A percentile compares a stretch with the other conserved stretches of the same genome.
These are phyloP conservation scores for Albula glossodonta DNA, from an alignment of 2,113 vertebrate genomes.

Conservation along the genomic window DNA sequence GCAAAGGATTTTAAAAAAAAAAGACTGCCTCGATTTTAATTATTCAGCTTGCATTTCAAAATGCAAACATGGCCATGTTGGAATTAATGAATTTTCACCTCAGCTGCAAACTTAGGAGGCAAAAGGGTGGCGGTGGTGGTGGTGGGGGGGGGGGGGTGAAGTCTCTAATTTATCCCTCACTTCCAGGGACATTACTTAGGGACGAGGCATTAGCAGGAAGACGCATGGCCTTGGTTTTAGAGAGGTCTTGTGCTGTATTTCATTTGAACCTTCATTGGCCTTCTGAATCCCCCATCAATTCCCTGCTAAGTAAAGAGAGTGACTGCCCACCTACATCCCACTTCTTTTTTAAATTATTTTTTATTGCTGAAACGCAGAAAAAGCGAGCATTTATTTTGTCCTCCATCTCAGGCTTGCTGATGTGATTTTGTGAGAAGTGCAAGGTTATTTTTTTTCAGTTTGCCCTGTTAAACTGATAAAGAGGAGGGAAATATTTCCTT, in stretches of 20 bases:
- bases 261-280: background rate
- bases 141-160: background rate
- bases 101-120: background rate
- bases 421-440: too few species aligned
- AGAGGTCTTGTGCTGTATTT: background rate
- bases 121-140: background rate
- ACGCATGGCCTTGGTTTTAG: background rate
- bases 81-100: background rate
- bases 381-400: background rate
- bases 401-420: too few species aligned
- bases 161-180: constrained; percentile 15
- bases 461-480: too few species aligned
- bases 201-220: constrained; percentile 12
- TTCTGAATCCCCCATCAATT: background rate
- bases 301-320: background rate
- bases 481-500: too few species aligned
- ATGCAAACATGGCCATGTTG: background rate
- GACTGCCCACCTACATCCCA: background rate
- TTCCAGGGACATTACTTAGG: background rate
- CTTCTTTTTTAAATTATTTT: background rate
- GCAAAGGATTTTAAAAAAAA: background rate
- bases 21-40: background rate
- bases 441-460: too few species aligned
- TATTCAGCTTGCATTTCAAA: background rate
- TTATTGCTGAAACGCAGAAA: background rate